phyloP scores from a whole-genome alignment of 2,797 vertebrate genomes.

The Pelobates cultripes region DNA sequence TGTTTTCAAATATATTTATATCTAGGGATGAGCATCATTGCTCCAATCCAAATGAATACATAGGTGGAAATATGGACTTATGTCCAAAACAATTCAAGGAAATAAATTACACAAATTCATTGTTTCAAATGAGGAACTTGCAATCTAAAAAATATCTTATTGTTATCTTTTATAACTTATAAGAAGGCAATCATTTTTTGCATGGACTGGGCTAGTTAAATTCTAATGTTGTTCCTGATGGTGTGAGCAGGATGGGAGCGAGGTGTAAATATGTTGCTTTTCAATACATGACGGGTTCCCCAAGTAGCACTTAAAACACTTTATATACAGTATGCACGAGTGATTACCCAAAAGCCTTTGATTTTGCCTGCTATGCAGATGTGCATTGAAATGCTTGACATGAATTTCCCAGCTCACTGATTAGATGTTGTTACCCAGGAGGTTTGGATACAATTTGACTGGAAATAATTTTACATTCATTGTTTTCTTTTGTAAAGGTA shows the following conservation, averaged over 20 bases:
- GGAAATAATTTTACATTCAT: slow-evolving; percentile 43
- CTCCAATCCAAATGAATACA: no score
- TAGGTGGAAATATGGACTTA: no score
- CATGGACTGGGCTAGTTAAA: neutral
- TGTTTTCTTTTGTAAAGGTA: slow-evolving; percentile 47
- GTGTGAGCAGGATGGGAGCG: neutral
- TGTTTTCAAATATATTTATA: no score
- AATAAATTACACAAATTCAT: no score
- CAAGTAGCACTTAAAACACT: slow-evolving; percentile 52
- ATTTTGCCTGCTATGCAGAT: slow-evolving; percentile 60
- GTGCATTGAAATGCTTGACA: slow-evolving; percentile 51
- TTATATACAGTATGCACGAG: slow-evolving; percentile 54
- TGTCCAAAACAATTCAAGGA: no score
- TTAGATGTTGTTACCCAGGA: slow-evolving; percentile 53
- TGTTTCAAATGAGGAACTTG: no score
- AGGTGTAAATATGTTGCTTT: slow-evolving; percentile 21
- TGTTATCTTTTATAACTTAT: neutral
- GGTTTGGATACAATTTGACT: slow-evolving; percentile 37
- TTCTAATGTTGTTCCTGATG: neutral
- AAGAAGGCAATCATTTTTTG: neutral
- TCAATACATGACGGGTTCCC: slow-evolving; percentile 13
- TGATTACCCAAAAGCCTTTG: slow-evolving; percentile 59
- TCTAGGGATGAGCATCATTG: no score
- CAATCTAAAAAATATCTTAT: no score
- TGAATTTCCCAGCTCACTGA: slow-evolving; percentile 58